Conservation (phyloP, 2,113 vertebrate species). For the Leptodactylus fuscus region DNA sequence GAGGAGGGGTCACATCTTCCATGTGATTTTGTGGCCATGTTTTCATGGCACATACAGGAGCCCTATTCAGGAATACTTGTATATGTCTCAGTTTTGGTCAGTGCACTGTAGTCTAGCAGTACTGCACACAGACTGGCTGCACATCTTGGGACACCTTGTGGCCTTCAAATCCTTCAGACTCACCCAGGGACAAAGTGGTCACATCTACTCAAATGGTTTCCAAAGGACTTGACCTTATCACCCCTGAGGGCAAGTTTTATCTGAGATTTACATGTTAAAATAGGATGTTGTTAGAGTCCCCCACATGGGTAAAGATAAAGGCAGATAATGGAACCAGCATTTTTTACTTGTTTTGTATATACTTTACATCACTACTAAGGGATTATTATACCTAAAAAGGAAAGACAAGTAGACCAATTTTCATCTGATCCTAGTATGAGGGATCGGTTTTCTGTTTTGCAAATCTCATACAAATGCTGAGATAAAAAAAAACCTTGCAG, state of each 20-base stretch:
- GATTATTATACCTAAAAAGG: background rate
- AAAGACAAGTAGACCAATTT: background rate
- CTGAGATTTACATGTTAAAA: constrained; percentile 48
- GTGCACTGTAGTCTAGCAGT: background rate
- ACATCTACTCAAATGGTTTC: constrained; percentile 38
- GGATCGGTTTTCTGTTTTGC: too few species aligned
- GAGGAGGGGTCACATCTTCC: too few species aligned
- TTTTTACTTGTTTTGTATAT: background rate
- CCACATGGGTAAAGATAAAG: constrained; percentile 5
- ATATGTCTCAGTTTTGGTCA: too few species aligned
- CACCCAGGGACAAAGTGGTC: constrained; percentile 51
- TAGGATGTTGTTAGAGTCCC: constrained; percentile 34
- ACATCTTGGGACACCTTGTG: constrained; percentile 38
- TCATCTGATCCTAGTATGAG: background rate
- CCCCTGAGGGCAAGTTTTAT: constrained; percentile 47
- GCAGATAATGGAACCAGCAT: constrained; percentile 8
- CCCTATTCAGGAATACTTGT: too few species aligned
- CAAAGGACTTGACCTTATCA: constrained; percentile 49
- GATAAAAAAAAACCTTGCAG: too few species aligned
- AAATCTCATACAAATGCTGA: too few species aligned
- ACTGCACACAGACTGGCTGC: background rate
- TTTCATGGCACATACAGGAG: too few species aligned
- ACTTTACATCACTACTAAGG: background rate
- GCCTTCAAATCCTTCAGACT: constrained; percentile 39
- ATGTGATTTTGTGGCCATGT: too few species aligned